Conservation (phyloP, 2,888 invertebrate species). For the Cryptocephalus primarius region DNA sequence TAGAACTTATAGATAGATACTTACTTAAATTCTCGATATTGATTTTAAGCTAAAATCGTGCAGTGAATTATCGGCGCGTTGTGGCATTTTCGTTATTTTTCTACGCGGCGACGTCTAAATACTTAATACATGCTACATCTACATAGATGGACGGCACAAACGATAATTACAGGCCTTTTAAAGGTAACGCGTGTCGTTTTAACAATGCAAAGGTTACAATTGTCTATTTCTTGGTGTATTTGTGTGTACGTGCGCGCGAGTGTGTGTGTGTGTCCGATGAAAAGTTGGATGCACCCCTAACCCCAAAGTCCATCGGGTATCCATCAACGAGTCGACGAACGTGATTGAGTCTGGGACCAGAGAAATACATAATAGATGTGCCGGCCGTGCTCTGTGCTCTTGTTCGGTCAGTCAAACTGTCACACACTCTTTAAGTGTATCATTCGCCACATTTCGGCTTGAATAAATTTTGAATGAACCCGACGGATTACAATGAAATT, state of each 20-base stretch:
- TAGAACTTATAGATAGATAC: too few species aligned
- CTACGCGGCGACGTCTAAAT: too few species aligned
- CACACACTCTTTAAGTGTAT: conserved; percentile 10
- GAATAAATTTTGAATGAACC: conserved; percentile 9
- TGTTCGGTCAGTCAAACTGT: conserved; percentile 15
- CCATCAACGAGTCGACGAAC: conserved; percentile 22
- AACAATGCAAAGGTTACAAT: conserved; percentile 9
- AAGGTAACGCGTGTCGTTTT: neutral
- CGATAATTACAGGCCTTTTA: too few species aligned
- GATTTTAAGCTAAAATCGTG: too few species aligned
- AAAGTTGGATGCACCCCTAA: conserved; percentile 1
- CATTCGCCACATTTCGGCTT: conserved; percentile 11
- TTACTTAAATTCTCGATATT: too few species aligned
- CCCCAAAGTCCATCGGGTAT: conserved; percentile 18
- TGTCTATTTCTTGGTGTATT: conserved; percentile 7
- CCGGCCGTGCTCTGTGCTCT: conserved; percentile 9
- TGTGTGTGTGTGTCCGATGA: conserved; percentile 1
- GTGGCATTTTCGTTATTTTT: too few species aligned
- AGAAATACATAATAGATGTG: neutral
- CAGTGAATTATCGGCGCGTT: too few species aligned
- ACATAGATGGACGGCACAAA: too few species aligned
- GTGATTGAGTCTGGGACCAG: conserved; percentile 26
- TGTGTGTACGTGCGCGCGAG: too few species aligned
- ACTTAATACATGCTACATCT: too few species aligned
- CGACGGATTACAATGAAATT: neutral